These are phyloP conservation scores for Bergia puertoricense DNA, from an alignment of 92 coral and sea anemone species.

Conservation along the genomic window DNA sequence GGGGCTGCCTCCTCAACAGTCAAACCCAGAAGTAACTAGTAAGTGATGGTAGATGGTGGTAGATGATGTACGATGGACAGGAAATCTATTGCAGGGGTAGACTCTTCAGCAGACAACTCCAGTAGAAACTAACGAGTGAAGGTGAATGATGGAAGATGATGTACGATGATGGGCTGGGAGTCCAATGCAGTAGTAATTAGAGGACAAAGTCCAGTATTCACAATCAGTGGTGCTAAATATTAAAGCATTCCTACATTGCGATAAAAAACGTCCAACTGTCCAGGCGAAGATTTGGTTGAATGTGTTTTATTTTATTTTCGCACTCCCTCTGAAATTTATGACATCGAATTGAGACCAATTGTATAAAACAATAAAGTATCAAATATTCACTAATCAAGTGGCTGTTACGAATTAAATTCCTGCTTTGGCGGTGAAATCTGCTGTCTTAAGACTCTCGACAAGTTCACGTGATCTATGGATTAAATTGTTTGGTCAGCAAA, in stretches of 20 bases:
- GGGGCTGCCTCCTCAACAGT: no score
- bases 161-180: neutral
- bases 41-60: neutral
- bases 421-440: neutral
- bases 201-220: neutral
- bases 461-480: conserved; percentile 17
- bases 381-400: neutral
- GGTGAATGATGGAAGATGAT: neutral
- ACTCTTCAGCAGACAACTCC: no score
- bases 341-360: neutral
- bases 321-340: no score
- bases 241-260: neutral
- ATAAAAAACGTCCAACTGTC: neutral
- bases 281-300: no score
- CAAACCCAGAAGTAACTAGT: neutral
- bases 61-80: neutral
- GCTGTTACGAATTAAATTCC: neutral
- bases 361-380: neutral
- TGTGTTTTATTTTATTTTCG: no score
- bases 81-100: neutral
- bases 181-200: neutral
- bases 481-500: conserved; percentile 6
- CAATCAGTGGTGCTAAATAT: neutral
- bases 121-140: no score
- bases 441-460: conserved; percentile 12